A percentile compares a stretch with the other conserved stretches of the same genome.
These are phyloP conservation scores for Rhizoglyphus robini DNA, from an alignment of 1,140 invertebrate species.

Conservation along the genomic window DNA sequence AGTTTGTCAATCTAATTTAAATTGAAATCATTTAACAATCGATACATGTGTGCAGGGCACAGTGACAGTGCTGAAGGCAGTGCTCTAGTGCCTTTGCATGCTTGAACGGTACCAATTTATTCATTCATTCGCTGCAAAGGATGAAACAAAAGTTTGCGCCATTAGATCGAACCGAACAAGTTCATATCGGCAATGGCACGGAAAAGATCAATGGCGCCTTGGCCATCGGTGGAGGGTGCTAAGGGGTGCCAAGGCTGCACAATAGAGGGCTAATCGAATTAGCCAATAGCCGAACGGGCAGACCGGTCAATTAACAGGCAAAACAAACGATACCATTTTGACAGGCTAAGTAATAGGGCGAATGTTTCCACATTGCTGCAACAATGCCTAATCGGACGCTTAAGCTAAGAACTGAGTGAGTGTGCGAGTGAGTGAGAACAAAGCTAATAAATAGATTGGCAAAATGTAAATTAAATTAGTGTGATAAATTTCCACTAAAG, in stretches of 20 bases:
- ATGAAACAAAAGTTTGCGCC: conserved; percentile 3
- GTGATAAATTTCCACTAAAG: not conserved
- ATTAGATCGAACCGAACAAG: not conserved
- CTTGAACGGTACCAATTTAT: too few species aligned
- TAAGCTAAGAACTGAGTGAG: not conserved
- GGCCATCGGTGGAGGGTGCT: too few species aligned
- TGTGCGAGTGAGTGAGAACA: not conserved
- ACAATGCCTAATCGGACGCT: not conserved
- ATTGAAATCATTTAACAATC: conserved; percentile 1
- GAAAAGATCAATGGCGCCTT: not conserved
- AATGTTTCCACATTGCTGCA: not conserved
- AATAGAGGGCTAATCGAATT: not conserved
- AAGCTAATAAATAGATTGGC: conserved; percentile 7
- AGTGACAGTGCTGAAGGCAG: not conserved
- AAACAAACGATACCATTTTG: conserved; percentile 7
- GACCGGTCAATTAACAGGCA: conserved; percentile 3
- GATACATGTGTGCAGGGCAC: not conserved
- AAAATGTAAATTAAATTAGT: conserved; percentile 1
- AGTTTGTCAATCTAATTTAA: conserved; percentile 12
- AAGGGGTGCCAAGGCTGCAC: not conserved
- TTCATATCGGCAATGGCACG: conserved; percentile 3
- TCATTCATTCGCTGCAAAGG: too few species aligned
- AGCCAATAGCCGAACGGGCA: not conserved
- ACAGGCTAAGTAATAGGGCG: not conserved
- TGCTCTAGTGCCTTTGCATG: too few species aligned